Evolutionary conservation across 2,888 invertebrate genomes (phyloP), one percentile per base, ranked within the genome.

Genomic region (Aphelenchoides bicaudatus): DNA sequence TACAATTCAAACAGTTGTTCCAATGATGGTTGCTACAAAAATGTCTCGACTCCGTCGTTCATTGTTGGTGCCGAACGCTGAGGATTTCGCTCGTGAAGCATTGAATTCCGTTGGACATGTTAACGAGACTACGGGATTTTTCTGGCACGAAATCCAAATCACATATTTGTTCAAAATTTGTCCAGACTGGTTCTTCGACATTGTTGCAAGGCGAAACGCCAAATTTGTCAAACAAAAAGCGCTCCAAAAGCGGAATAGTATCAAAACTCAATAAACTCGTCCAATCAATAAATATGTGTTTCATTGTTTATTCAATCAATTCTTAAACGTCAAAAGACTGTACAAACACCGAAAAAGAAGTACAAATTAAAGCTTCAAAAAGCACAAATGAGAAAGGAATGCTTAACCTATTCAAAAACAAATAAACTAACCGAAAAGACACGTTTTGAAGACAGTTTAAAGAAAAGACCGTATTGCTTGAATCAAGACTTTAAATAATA

Each of bases 1-100:
- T 54, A 72, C 72, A 48, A 72, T 82, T 29, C 76, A 76, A 58
- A 66, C 68, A 19, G 64, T 76, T 27, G 62, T 63, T 30, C 75
- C 76, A 39, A 73, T 76, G 73, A 62, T 76, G 63, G 76, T 76
- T 25, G 71, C 74, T 46, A 76, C 76, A 6, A 77, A 75, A 52
- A 71, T 76, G 73, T 63, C 70, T 61, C 72, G 71, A 60, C 65
- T 68, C n/a, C 49, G 61, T 19, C 37, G 39, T 13, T 71, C 73
- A 3, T 72, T 75, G 67, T 75, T 74, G 62, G 66, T 67, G 10
- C 74, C 74, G n/a, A 59, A 62, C 49, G 59, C 72, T 6, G 63
- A 52, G 13, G 48, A 38, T 0, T 75, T 69, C 61, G 73, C 67
- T 19, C 57, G 55, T n/a, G 62, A 65, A 0, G 76, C 76, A 2